phyloP scores from a whole-genome alignment of 2,797 vertebrate species.

The Pangasius sanitwongsei region DNA sequence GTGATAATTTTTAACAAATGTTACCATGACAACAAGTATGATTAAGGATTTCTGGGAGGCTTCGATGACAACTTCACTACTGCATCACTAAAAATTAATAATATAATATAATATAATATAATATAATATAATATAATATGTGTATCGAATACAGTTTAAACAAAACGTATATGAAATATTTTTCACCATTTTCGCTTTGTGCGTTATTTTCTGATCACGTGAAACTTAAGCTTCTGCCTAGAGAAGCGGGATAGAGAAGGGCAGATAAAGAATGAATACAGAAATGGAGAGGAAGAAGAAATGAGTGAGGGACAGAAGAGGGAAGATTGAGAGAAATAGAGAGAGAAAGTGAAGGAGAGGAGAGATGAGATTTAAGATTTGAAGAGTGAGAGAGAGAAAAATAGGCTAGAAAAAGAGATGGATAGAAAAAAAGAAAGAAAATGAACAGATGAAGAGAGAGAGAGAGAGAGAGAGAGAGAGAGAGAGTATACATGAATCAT shows the following conservation, averaged over 20 bases:
- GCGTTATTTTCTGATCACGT: background rate
- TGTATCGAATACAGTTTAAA: background rate
- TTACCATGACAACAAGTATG: background rate
- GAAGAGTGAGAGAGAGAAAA: background rate
- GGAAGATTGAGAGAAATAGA: background rate
- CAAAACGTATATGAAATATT: background rate
- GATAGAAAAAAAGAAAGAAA: background rate
- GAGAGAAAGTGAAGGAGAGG: background rate
- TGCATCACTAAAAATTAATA: background rate
- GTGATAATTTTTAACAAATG: background rate
- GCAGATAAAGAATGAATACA: background rate
- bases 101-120: too few species aligned
- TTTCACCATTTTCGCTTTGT: background rate
- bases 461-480: background rate
- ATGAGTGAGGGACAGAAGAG: slow-evolving; percentile 52
- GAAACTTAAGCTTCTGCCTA: background rate
- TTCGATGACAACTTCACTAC: background rate
- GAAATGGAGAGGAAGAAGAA: slow-evolving; percentile 56
- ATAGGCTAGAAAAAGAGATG: background rate
- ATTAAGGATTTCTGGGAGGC: too few species aligned
- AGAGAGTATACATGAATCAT: background rate
- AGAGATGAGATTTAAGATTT: background rate
- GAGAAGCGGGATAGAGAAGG: background rate
- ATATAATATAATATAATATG: too few species aligned
- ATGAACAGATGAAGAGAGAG: too few species aligned